Evolutionary conservation across 1,140 invertebrate genomes (phyloP).

Genomic region (Drosophila nikananu): DNA sequence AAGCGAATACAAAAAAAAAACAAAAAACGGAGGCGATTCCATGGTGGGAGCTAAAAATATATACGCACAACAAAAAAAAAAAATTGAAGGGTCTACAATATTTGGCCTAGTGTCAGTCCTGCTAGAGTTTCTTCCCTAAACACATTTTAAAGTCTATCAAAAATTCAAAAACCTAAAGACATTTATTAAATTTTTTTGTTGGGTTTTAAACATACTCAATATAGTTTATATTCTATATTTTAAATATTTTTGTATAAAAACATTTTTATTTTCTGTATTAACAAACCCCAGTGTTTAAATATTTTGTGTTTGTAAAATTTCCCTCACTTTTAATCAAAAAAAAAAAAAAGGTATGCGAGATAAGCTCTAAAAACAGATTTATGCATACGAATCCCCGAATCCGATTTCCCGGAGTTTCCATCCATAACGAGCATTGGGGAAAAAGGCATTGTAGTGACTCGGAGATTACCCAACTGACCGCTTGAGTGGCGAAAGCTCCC

Average conservation of each 20-base stretch:
- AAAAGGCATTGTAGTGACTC: background rate
- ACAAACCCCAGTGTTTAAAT: background rate
- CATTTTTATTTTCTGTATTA: too few relatives aligned
- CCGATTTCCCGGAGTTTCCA: slow-evolving; percentile 2
- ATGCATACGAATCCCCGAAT: background rate
- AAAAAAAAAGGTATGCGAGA: background rate
- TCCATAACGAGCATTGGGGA: slow-evolving; percentile 22
- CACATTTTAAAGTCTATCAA: rapidly evolving
- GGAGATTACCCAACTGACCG: slow-evolving; percentile 31
- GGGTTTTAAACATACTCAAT: background rate
- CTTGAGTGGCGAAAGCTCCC: slow-evolving; percentile 43
- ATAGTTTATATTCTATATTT: background rate
- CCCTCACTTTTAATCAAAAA: background rate
- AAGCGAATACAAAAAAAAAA: slow-evolving; percentile 21
- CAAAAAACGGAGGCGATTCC: slow-evolving; percentile 2
- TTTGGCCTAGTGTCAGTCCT: slow-evolving; percentile 4
- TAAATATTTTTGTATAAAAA: background rate
- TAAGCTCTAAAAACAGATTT: slow-evolving; percentile 1
- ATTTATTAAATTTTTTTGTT: too few relatives aligned
- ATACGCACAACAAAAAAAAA: slow-evolving; percentile 1
- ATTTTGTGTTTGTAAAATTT: background rate
- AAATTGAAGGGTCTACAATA: slow-evolving; percentile 7
- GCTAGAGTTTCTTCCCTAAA: background rate
- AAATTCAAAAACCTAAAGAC: rapidly evolving
- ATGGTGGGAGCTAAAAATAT: slow-evolving; percentile 12